Evolutionary conservation across 1,140 invertebrate genomes (phyloP), one percentile per base, ranked within the genome.

Genomic region (Babylonia areolata): DNA sequence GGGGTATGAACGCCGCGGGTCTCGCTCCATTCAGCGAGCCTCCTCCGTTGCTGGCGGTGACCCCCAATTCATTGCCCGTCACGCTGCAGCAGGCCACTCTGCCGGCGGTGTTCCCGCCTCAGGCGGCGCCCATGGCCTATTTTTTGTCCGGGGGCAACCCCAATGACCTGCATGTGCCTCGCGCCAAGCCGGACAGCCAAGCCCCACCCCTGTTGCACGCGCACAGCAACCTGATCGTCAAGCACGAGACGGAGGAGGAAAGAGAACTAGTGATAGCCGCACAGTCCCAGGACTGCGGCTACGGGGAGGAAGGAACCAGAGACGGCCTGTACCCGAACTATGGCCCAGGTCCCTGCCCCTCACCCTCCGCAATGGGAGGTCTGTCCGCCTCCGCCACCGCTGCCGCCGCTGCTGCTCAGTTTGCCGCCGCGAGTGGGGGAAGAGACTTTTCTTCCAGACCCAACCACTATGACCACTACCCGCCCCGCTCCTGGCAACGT

Each of bases 1-100:
- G 20, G 1, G 54, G 54, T 31, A 28, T 37, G 82, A 88, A 28
- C 84, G 81, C 51, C 31, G 86, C 31, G 69, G 39, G 42, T 3
- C 0, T 58, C 35, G 33, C 81, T n/a, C 58, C 86, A 9, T 89
- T 87, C 71, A 80, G 75, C 5, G 88, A 87, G 9, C 89, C 89
- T 11, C 89, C 89, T 3, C 89, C 89, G 33, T 51, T 89, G 28
- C 84, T 89, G 33, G 77, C 89, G 31, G 87, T 89, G 33, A 39
- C 79, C 5, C 20, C 80, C 35, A 82, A 86, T 0, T 73, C 85
- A 23, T 28, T 89, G 77, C 86, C 84, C 1, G 69, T 87, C 46
- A 78, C 69, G 33, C 39, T 87, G 81, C 81, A 82, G 15, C 81
- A 82, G 35, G 35, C 31, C 42, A 46, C 42, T 46, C 42, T 46